Conservation (phyloP, 1,140 invertebrate species). For the Hyles euphorbiae region DNA sequence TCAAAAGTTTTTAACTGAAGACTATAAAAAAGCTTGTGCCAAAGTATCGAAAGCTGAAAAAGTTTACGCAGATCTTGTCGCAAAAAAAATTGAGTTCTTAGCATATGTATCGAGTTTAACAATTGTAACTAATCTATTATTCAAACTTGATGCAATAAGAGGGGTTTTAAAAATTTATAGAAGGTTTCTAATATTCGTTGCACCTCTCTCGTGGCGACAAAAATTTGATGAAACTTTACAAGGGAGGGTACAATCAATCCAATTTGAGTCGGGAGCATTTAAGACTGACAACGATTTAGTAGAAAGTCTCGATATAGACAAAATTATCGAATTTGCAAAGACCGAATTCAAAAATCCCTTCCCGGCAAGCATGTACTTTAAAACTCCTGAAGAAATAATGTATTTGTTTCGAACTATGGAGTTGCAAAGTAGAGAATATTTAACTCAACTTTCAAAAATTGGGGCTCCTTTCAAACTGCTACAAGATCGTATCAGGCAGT, state of each 20-base stretch:
- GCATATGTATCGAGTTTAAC: constrained; percentile 65
- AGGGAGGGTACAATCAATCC: constrained; percentile 44
- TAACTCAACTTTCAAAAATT: constrained; percentile 79
- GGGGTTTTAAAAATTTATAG: constrained; percentile 79
- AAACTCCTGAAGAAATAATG: constrained; percentile 75
- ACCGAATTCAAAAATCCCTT: constrained; percentile 60
- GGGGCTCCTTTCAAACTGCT: constrained; percentile 75
- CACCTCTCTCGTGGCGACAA: constrained; percentile 78
- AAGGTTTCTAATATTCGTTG: constrained; percentile 78
- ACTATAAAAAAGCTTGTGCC: constrained; percentile 77
- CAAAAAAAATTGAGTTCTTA: constrained; percentile 73
- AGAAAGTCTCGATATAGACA: constrained; percentile 59
- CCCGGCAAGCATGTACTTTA: constrained; percentile 76
- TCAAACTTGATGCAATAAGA: constrained; percentile 79
- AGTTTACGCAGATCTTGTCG: constrained; percentile 63
- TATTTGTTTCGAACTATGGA: constrained; percentile 78
- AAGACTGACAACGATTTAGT: constrained; percentile 57
- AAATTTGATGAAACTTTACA: constrained; percentile 61
- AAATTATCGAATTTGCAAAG: constrained; percentile 56
- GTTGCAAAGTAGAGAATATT: constrained; percentile 79
- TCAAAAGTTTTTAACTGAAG: constrained; percentile 79
- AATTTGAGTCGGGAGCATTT: constrained; percentile 53
- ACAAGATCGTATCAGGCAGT: constrained; percentile 63
- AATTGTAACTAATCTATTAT: constrained; percentile 76
- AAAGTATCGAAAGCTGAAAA: constrained; percentile 73